A percentile compares a stretch with the other conserved stretches of the same genome.
Conservation (phyloP, 2,113 vertebrate species). For the Verasper variegatus region DNA sequence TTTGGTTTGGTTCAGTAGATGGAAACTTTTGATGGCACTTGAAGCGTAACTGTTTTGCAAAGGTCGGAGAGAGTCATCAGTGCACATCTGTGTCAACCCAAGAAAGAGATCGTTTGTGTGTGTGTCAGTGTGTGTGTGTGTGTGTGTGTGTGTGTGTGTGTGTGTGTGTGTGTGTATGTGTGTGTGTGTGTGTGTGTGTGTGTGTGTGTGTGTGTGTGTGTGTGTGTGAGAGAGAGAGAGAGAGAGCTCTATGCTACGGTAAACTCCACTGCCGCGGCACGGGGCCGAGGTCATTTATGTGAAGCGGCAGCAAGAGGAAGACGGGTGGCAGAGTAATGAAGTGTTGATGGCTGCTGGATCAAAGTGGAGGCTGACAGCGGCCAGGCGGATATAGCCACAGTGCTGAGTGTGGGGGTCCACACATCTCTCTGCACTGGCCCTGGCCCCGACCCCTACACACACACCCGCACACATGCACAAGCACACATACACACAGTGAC, state of each 20-base stretch:
- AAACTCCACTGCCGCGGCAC: slow-evolving; percentile 42
- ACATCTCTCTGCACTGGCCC: slow-evolving; percentile 55
- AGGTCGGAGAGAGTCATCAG: slow-evolving; percentile 39
- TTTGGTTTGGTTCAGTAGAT: slow-evolving; percentile 38
- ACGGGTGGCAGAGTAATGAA: slow-evolving; percentile 76
- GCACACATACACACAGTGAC: slow-evolving; percentile 22
- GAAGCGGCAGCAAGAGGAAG: slow-evolving; percentile 67
- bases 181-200: slow-evolving; percentile 12
- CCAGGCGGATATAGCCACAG: slow-evolving; percentile 68
- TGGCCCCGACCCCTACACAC: slow-evolving; percentile 37
- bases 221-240: neutral
- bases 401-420: slow-evolving; percentile 72
- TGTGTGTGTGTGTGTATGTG: slow-evolving; percentile 5
- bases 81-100: slow-evolving; percentile 68
- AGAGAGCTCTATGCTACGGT: slow-evolving; percentile 9
- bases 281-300: slow-evolving; percentile 70
- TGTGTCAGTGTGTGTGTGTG: slow-evolving; percentile 14
- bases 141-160: slow-evolving; percentile 12
- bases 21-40: slow-evolving; percentile 19
- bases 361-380: slow-evolving; percentile 74
- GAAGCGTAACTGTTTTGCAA: slow-evolving; percentile 42
- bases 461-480: slow-evolving; percentile 27
- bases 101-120: slow-evolving; percentile 25
- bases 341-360: slow-evolving; percentile 78
- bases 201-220: slow-evolving; percentile 12